A percentile compares a stretch with the other conserved stretches of the same genome.
Evolutionary conservation across 2,113 vertebrate genomes (phyloP).

Genomic region (Gadus macrocephalus): DNA sequence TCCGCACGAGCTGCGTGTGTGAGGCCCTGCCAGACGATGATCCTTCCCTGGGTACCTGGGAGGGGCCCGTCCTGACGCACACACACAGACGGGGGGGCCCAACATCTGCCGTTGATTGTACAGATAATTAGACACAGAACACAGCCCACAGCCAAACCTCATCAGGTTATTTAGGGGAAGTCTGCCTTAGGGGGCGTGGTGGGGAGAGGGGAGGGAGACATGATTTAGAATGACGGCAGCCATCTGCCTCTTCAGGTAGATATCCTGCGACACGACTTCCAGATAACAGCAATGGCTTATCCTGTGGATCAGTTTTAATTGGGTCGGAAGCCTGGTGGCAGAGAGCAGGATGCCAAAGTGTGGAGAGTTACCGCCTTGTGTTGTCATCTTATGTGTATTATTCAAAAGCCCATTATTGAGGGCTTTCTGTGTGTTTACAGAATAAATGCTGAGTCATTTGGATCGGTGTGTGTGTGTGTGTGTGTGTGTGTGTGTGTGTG

Average conservation of each 20-base stretch:
- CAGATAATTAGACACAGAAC: slow-evolving; percentile 50
- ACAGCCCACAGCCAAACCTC: slow-evolving; percentile 30
- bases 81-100: not conserved
- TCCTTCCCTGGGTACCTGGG: slow-evolving; percentile 14
- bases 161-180: slow-evolving; percentile 28
- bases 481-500: not conserved
- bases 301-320: slow-evolving; percentile 34
- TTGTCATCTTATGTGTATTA: slow-evolving; percentile 10
- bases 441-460: too few relatives aligned
- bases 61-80: slow-evolving; percentile 11
- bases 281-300: slow-evolving; percentile 23
- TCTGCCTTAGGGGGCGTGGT: slow-evolving; percentile 25
- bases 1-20: not conserved
- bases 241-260: slow-evolving; percentile 20
- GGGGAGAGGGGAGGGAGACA: not conserved
- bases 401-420: slow-evolving; percentile 14
- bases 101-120: slow-evolving; percentile 55
- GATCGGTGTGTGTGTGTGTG: too few relatives aligned
- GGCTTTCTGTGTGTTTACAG: not conserved
- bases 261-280: slow-evolving; percentile 22
- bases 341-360: slow-evolving; percentile 10
- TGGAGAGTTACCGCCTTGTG: slow-evolving; percentile 3
- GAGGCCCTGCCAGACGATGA: slow-evolving; percentile 8
- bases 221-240: slow-evolving; percentile 41
- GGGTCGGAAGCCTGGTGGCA: slow-evolving; percentile 20